phyloP scores from a whole-genome alignment of 1,140 invertebrate genomes.

The Leptinotarsa lineolata region DNA sequence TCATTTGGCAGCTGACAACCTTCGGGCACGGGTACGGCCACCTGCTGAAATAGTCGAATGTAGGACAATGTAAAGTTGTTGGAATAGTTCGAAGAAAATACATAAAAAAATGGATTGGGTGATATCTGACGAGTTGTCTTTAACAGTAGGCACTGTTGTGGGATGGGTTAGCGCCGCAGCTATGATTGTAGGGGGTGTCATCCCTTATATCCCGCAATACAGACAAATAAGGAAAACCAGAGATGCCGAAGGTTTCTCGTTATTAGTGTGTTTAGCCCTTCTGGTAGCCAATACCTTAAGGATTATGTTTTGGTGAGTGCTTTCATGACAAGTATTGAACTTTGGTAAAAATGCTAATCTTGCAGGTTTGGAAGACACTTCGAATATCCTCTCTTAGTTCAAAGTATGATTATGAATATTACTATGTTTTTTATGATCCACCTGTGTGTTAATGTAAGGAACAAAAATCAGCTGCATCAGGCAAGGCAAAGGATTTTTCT shows the following conservation, averaged over 20 bases:
- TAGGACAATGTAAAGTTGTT: not conserved
- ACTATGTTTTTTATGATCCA: constrained; percentile 96
- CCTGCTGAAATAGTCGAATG: constrained; percentile 14
- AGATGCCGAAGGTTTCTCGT: constrained; percentile 94
- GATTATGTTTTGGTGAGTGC: constrained; percentile 94
- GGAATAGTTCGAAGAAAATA: constrained; percentile 17
- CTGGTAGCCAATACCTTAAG: constrained; percentile 94
- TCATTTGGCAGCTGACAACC: constrained; percentile 35
- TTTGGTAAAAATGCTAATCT: not conserved
- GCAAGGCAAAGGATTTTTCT: constrained; percentile 80
- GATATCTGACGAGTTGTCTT: constrained; percentile 69
- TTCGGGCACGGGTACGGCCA: constrained; percentile 23
- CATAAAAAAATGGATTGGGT: constrained; percentile 67
- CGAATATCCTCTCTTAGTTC: constrained; percentile 91
- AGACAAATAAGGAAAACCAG: constrained; percentile 86
- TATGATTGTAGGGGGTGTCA: constrained; percentile 91
- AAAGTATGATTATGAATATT: constrained; percentile 96
- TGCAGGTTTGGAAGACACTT: constrained; percentile 96
- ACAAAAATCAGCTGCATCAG: constrained; percentile 80
- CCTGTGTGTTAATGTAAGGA: constrained; percentile 86
- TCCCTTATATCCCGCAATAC: constrained; percentile 91
- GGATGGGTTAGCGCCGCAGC: constrained; percentile 72
- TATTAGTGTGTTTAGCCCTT: constrained; percentile 93
- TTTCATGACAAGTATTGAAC: constrained; percentile 9
- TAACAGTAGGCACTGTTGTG: constrained; percentile 68